Percentiles rank a stretch among this genome's conserved stretches.
Evolutionary conservation across 2,888 invertebrate genomes (phyloP).

Genomic region (Dryobotodes eremita): DNA sequence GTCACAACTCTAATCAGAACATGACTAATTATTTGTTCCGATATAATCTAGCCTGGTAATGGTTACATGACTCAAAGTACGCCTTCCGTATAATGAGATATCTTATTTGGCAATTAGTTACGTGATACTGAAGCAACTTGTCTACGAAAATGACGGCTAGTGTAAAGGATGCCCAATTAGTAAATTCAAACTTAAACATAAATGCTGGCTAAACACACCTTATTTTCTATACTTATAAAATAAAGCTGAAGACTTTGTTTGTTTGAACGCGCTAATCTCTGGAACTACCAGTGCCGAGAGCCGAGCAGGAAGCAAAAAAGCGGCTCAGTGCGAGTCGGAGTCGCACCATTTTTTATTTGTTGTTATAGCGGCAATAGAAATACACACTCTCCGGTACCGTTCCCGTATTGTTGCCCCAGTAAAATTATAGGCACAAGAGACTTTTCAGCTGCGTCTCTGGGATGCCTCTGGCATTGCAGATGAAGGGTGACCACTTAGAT

Average conservation of each 20-base stretch:
- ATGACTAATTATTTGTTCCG: constrained; percentile 46
- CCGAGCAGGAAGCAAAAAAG: no score
- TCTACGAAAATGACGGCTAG: not conserved
- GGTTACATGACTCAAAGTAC: constrained; percentile 19
- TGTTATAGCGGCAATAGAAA: no score
- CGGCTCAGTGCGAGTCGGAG: no score
- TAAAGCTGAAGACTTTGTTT: no score
- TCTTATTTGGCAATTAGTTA: constrained; percentile 9
- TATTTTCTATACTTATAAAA: no score
- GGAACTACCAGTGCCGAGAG: no score
- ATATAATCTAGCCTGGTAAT: constrained; percentile 25
- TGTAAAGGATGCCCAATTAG: constrained; percentile 7
- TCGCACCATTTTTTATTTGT: no score
- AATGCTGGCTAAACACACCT: not conserved
- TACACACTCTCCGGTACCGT: not conserved
- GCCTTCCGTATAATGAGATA: not conserved
- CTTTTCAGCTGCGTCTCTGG: not conserved
- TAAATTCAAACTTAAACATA: not conserved
- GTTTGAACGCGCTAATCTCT: no score
- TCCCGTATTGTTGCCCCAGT: not conserved
- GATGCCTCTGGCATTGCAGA: no score
- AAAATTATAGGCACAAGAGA: not conserved
- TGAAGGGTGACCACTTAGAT: no score
- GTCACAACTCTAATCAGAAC: constrained; percentile 46
- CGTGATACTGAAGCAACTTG: not conserved